Evolutionary conservation across 2,113 vertebrate genomes (phyloP), one percentile per base, ranked within the genome.

Genomic region (Ancistrus triradiatus): DNA sequence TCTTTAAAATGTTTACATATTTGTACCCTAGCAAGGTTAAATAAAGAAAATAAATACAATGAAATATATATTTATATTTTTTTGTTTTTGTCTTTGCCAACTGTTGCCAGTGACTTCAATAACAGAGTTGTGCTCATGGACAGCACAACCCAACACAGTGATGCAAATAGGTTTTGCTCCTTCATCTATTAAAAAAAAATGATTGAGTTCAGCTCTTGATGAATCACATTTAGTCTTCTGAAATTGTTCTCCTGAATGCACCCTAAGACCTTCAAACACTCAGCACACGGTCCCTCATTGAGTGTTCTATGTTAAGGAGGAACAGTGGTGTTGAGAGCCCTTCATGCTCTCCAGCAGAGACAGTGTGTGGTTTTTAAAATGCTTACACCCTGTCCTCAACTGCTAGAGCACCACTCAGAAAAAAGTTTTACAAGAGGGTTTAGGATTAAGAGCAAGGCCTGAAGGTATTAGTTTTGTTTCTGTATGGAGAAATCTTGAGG

Each of bases 1-100:
- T 3, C 24, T 53, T 75, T 74, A 72, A 51, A 43, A 81, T 69
- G 31, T 82, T 78, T 83, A 75, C 60, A 59, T 82, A 81, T 89
- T 85, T 89, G 78, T 86, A 83, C 72, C 40, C 63, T 60, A 74
- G 74, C n/a, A n/a, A n/a, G 48, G 72, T 83, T 77, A 80, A 78
- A 84, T 78, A 49, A 27, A 15, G 57, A 25, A 68, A 57, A 59
- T 25, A 84, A 87, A 85, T 80, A 78, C 49, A 3, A 84, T 75
- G 75, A 79, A 80, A 67, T 63, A 64, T 38, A 2, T 27, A 68
- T 73, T 69, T 56, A 47, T 48, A 21, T 3, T 40, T 13, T 0
- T 24, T 8, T 37, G 21, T 37, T 44, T 18, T 25, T 35, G 2
- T n/a, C n/a, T n/a, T n/a, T n/a, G n/a, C n/a, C n/a, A n/a, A n/a